These are phyloP conservation scores for Acanthococcus lagerstroemiae DNA, from an alignment of 2,888 invertebrate species.

Conservation along the genomic window DNA sequence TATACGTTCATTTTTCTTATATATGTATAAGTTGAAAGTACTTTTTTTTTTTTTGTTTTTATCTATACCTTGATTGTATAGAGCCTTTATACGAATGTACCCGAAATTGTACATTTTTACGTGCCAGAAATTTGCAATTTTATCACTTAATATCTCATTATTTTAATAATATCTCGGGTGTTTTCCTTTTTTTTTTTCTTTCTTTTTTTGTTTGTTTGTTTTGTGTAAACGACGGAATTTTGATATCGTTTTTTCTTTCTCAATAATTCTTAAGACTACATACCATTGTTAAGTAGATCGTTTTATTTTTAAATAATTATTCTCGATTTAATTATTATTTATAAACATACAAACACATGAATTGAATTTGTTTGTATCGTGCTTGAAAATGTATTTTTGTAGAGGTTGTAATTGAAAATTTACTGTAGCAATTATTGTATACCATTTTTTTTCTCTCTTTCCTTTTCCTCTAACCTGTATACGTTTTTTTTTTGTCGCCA, in stretches of 20 bases:
- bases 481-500: too few species aligned
- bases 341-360: not conserved
- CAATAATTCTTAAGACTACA: constrained; percentile 18
- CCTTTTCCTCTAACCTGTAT: not conserved
- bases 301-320: constrained; percentile 11
- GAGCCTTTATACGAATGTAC: constrained; percentile 1
- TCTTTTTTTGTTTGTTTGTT: not conserved
- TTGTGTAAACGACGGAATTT: constrained; percentile 5
- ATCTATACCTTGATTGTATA: not conserved
- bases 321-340: not conserved
- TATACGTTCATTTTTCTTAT: constrained; percentile 15
- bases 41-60: not conserved
- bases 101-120: not conserved
- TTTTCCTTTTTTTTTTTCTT: not conserved
- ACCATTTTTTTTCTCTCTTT: constrained; percentile 10
- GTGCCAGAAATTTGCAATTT: constrained; percentile 17
- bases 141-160: constrained; percentile 13
- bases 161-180: constrained; percentile 15
- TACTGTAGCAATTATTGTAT: constrained; percentile 13
- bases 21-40: not conserved
- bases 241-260: constrained; percentile 14
- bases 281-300: constrained; percentile 28
- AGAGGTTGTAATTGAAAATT: constrained; percentile 10
- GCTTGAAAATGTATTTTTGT: constrained; percentile 2
- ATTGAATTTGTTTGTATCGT: constrained; percentile 15